phyloP scores from a whole-genome alignment of 2,113 vertebrate species.

The Gambusia affinis region DNA sequence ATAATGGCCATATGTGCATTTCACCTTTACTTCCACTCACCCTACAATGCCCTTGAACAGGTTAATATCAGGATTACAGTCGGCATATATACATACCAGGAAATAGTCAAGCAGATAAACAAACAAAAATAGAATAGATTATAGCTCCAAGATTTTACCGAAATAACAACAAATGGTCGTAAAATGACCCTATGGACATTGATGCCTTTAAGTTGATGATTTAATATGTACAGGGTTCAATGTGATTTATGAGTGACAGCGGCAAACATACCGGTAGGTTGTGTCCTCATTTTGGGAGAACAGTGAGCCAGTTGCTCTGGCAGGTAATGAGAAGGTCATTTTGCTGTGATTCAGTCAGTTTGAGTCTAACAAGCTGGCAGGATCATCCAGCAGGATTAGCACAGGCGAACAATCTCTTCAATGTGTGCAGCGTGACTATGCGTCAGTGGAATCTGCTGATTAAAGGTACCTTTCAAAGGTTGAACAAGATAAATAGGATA shows the following conservation, averaged over 20 bases:
- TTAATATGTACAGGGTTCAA: background rate
- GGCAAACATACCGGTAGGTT: background rate
- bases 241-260: constrained; percentile 1
- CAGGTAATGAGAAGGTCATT: constrained; percentile 65
- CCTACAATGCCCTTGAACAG: constrained; percentile 45
- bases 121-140: background rate
- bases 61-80: constrained; percentile 38
- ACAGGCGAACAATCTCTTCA: constrained; percentile 57
- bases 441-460: constrained; percentile 44
- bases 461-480: constrained; percentile 37
- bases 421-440: constrained; percentile 39
- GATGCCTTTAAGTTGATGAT: background rate
- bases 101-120: constrained; percentile 2
- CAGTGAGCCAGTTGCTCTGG: constrained; percentile 9
- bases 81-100: constrained; percentile 11
- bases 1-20: constrained; percentile 63
- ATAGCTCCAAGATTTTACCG: background rate
- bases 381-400: constrained; percentile 65
- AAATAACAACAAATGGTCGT: background rate
- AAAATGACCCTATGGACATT: background rate
- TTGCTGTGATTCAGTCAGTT: constrained; percentile 56
- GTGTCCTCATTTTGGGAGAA: constrained; percentile 34
- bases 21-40: constrained; percentile 29
- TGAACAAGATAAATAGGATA: background rate
- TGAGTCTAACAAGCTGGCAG: constrained; percentile 57